Evolutionary conservation across 1,140 invertebrate genomes (phyloP), one percentile per base, ranked within the genome.

Genomic region (Colletes latitarsis): DNA sequence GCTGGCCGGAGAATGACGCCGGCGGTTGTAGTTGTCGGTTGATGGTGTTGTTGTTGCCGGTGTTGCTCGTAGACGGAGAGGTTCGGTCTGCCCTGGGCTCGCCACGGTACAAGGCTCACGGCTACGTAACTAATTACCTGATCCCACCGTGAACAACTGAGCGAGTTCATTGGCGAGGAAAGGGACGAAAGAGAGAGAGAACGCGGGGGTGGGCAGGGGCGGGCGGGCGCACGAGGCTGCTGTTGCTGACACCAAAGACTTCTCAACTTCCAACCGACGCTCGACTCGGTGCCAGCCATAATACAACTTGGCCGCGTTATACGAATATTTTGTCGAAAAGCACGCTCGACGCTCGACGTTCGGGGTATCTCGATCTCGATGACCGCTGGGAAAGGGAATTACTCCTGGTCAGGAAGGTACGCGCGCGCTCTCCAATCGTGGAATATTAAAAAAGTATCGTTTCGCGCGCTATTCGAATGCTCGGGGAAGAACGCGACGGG

Each of bases 241-340:
- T 91, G 90, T 57, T 86, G 84, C 89, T 91, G 89, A 91, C 90
- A 90, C 89, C 89, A 91, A 91, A 91, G 90, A 90, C 89, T 91
- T 88, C 87, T 90, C 89, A 90, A 90, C 88, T 84, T 85, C 78
- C 87, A 82, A 81, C 87, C 83, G 69, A 82, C 63, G 80, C 83
- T 83, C 85, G 85, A 82, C 84, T 83, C 81, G 68, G 83, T 83
- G 85, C 76, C 76, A 83, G 73, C 78, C 82, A 75, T 84, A 89
- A 89, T 88, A 87, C 89, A 90, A 87, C 83, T 88, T 83, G 76
- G 64, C 82, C 66, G 75, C 76, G 84, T 86, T 83, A 72, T 86
- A 83, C 77, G 85, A 87, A 86, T 86, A 86, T 86, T 86, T 85
- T 76, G 57, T 76, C 64, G 83, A 82, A 86, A 86, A 86, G 81